A percentile compares a stretch with the other conserved stretches of the same genome.
phyloP scores from a whole-genome alignment of 2,888 invertebrate genomes.

The Drosophila austrosaltans region DNA sequence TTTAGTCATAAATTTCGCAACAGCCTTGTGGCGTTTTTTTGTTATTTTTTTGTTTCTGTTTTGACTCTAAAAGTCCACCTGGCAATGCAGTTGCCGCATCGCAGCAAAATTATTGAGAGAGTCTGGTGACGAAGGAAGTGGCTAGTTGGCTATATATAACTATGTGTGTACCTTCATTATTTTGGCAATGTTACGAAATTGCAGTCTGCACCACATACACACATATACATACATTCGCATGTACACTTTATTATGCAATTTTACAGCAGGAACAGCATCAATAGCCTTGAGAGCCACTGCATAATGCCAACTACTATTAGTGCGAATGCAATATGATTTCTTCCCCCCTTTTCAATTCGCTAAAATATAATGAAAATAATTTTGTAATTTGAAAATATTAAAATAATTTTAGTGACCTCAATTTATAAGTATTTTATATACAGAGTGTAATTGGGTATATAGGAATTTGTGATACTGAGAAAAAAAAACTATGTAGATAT shows the following conservation, averaged over 20 bases:
- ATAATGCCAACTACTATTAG: slow-evolving; percentile 10
- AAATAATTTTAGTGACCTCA: background rate
- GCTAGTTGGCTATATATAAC: background rate
- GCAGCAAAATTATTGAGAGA: background rate
- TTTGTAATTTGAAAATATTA: background rate
- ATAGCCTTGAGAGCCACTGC: background rate
- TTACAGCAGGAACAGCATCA: background rate
- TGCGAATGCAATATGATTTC: background rate
- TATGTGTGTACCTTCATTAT: slow-evolving; percentile 7
- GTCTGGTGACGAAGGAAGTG: background rate
- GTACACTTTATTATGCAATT: background rate
- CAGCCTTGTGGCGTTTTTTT: slow-evolving; percentile 4
- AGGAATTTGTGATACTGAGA: background rate
- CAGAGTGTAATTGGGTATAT: background rate
- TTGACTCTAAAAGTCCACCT: background rate
- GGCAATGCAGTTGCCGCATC: slow-evolving; percentile 16
- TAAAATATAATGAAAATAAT: background rate
- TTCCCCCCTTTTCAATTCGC: background rate
- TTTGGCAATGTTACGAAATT: slow-evolving; percentile 8
- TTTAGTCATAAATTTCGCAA: slow-evolving; percentile 3
- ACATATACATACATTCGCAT: background rate
- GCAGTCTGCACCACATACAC: background rate
- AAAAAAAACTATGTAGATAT: background rate
- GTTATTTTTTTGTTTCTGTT: background rate
- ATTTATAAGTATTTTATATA: background rate